phyloP scores from a whole-genome alignment of 1,140 invertebrate genomes.

The Manduca sexta region DNA sequence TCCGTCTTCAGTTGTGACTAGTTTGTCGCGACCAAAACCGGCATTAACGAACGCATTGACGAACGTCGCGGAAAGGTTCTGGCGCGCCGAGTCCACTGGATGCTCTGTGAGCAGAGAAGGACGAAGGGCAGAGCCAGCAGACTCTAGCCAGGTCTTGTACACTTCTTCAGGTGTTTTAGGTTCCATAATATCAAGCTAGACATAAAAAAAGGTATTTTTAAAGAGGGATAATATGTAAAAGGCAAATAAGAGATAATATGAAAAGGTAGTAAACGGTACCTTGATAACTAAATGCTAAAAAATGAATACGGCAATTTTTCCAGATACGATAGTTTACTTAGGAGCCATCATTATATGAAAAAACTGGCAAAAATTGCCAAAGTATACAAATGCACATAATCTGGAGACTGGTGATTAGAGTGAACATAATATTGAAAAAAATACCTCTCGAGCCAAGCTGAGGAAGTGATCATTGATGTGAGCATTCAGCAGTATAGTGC shows the following conservation, averaged over 20 bases:
- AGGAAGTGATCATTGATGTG: conserved; percentile 97
- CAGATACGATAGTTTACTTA: too few species aligned
- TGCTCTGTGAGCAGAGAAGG: conserved; percentile 79
- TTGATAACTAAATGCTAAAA: too few species aligned
- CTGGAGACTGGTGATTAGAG: too few species aligned
- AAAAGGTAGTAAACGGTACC: too few species aligned
- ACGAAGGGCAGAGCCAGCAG: conserved; percentile 86
- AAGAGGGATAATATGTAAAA: too few species aligned
- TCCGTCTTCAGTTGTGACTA: conserved; percentile 96
- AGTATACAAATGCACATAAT: too few species aligned
- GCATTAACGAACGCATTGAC: conserved; percentile 99
- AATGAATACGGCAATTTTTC: too few species aligned
- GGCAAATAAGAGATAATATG: too few species aligned
- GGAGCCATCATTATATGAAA: too few species aligned
- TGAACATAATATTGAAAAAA: too few species aligned
- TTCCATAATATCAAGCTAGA: conserved; percentile 97
- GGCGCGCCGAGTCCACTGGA: conserved; percentile 93
- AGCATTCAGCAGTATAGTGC: conserved; percentile 97
- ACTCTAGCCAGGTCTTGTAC: conserved; percentile 98
- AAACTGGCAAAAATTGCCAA: too few species aligned
- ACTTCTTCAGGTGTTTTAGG: conserved; percentile 99
- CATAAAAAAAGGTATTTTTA: conserved; percentile 23
- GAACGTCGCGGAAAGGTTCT: conserved; percentile 98
- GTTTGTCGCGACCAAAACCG: conserved; percentile 97
- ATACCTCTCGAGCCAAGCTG: conserved; percentile 93